Base-by-base conservation (phyloP, 2,888 invertebrate genomes). In the Apodemia hepburni region DNA sequence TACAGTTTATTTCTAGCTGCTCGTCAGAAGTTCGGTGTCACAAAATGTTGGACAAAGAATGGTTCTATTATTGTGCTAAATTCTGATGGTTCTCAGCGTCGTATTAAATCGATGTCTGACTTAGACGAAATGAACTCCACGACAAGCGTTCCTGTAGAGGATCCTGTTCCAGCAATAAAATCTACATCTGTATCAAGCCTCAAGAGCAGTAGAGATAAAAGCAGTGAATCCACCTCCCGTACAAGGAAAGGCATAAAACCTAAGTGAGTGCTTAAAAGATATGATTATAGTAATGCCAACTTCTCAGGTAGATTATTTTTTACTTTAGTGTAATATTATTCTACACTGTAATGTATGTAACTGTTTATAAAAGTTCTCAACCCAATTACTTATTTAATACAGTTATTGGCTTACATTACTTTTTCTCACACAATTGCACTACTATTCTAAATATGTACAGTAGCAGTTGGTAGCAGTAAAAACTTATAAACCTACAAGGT, bases 21-120 rank as follows among this genome's bases (percentile, higher is more conserved):
- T 38, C 35, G 38, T 7, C 59, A 38, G 18, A 5, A 11, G 8
- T 42, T 59, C 15, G 59, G 38, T 7, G 9, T 59, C 7, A 35
- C 59, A 7, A 35, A 38, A 12, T 59, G 59, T 42, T 59, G 47
- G 47, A 47, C 47, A n/a, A 47, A 47, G 47, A 17, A 47, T 7
- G 47, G 59, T 8, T 42, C 8, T n/a, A 59, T 59, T 22, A 59
- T 59, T 6, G 38, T 27, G 12, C 15, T 59, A 18, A 38, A 42
- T 17, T n/a, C n/a, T 8, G 18, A 59, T 59, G 38, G 59, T 22
- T 17, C 42, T 11, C 59, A 42, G 35, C 59, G 45, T 11, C 59
- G 59, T 49, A 7, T 18, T 49, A 2, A 3, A 6, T 49, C 17
- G 5, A 17, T 49, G 49, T 8, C 5, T 47, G 47, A 47, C 49